Base-by-base conservation (phyloP, 1,140 invertebrate species). In the Xylocopa sonorina region DNA sequence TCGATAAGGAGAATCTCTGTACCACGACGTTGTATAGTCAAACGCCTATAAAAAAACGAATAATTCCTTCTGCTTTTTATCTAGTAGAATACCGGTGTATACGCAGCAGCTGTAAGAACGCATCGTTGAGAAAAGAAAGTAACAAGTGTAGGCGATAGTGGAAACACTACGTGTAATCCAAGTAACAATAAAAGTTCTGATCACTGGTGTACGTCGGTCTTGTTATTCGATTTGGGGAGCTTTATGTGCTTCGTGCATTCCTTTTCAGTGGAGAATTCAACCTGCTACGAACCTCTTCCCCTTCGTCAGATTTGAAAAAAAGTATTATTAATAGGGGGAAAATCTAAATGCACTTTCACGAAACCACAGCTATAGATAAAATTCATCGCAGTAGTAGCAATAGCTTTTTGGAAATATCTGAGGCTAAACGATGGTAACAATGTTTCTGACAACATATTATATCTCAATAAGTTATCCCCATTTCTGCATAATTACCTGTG, bases 141-240 rank as follows among this genome's bases (percentile, higher is more conserved):
- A 71, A 71, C 51, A 71, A 82, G 67, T 78, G 48, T 82, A 82
- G 80, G 68, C 60, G 60, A 53, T 58, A 82, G 58, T 66, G 78
- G 64, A 71, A 80, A 71, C 69, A 67, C 57, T 57, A 80, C 74
- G 79, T 87, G 75, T 87, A 87, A 87, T 76, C 62, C 78, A 76
- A 84, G n/a, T 87, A 81, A 83, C 76, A 86, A 87, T 82, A 87
- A 87, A 87, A 86, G 50, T 83, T 68, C 50, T 87, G 68, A 87
- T 80, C 77, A 66, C 78, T 84, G 68, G 67, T 64, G 75, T 24
- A 48, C 57, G 48, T 74, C 18, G 34, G 5, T 38, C 1, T 50
- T 32, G 18, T 27, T 27, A 0, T 46, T 48, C 38, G 7, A 38
- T 34, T 60, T n/a, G 1, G n/a, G n/a, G n/a, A n/a, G n/a, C n/a